A percentile compares a stretch with the other conserved stretches of the same genome.
These are phyloP conservation scores for Drosophila mimetica DNA, from an alignment of 2,888 invertebrate species.

Conservation along the genomic window DNA sequence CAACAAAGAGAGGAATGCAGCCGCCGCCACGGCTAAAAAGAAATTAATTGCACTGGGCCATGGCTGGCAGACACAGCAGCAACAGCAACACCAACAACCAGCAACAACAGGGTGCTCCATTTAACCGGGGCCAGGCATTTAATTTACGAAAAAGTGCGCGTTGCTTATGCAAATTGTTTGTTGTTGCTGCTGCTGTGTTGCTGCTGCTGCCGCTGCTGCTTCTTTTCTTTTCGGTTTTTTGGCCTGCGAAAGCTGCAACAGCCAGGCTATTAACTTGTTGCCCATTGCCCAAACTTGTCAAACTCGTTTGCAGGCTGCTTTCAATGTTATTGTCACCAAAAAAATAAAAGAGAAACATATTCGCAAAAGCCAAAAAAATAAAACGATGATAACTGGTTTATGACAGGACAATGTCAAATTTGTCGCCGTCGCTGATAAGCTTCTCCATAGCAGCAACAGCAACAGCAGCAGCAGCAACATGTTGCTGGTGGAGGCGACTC, in stretches of 20 bases:
- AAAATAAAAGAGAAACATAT: conserved; percentile 42
- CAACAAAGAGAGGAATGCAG: conserved; percentile 75
- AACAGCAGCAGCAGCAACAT: conserved; percentile 50
- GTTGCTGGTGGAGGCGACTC: conserved; percentile 44
- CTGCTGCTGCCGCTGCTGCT: conserved; percentile 44
- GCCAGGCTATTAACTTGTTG: conserved; percentile 76
- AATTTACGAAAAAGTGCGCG: conserved; percentile 81
- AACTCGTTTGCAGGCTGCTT: conserved; percentile 74
- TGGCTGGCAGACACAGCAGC: conserved; percentile 49
- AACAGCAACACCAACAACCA: conserved; percentile 44
- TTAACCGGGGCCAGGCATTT: conserved; percentile 71
- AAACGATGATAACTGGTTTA: conserved; percentile 73
- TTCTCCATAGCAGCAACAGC: conserved; percentile 46
- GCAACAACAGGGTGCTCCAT: conserved; percentile 75
- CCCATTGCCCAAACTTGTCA: conserved; percentile 76
- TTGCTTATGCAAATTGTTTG: conserved; percentile 80
- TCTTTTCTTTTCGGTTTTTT: conserved; percentile 39
- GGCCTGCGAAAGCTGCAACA: conserved; percentile 70
- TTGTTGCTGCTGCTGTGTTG: conserved; percentile 53
- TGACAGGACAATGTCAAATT: conserved; percentile 76
- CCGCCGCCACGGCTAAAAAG: conserved; percentile 80
- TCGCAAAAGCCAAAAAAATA: conserved; percentile 48
- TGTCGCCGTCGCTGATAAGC: conserved; percentile 68
- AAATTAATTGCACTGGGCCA: conserved; percentile 80
- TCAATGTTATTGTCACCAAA: conserved; percentile 81